These are phyloP conservation scores for Chelonus insularis DNA, from an alignment of 1,140 invertebrate genomes.

Conservation along the genomic window DNA sequence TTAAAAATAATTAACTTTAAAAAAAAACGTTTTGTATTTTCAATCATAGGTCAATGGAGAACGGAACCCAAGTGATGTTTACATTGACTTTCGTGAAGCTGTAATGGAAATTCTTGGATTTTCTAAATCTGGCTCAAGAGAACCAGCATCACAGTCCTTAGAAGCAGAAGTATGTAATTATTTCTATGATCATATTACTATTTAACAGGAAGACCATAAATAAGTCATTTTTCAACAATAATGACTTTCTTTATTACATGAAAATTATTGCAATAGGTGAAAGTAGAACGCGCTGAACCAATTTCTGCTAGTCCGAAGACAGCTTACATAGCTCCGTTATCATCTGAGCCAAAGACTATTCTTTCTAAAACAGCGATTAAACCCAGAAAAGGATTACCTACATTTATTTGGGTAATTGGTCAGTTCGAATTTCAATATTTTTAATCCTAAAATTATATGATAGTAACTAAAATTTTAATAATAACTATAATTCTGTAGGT, in stretches of 20 bases:
- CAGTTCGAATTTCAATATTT: too few relatives aligned
- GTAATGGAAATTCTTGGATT: constrained; percentile 72
- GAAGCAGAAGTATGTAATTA: constrained; percentile 49
- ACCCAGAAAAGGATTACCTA: constrained; percentile 58
- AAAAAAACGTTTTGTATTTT: not conserved
- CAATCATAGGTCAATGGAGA: constrained; percentile 75
- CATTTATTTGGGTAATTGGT: constrained; percentile 79
- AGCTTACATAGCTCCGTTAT: constrained; percentile 15
- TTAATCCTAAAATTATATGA: too few relatives aligned
- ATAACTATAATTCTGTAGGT: constrained; percentile 56
- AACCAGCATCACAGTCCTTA: constrained; percentile 36
- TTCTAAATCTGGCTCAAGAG: constrained; percentile 57
- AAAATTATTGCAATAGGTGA: constrained; percentile 9
- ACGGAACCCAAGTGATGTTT: constrained; percentile 79
- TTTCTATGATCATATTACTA: constrained; percentile 18
- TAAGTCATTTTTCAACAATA: too few relatives aligned
- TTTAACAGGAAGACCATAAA: too few relatives aligned
- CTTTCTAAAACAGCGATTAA: constrained; percentile 45
- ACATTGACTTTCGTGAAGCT: constrained; percentile 75
- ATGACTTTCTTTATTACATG: too few relatives aligned
- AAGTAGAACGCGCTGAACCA: constrained; percentile 44
- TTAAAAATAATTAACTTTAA: not conserved
- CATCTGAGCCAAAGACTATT: constrained; percentile 31
- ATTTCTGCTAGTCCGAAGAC: constrained; percentile 30
- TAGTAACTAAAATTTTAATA: too few relatives aligned